Conservation (phyloP, 2,113 vertebrate species). For the Cettia cetti region DNA sequence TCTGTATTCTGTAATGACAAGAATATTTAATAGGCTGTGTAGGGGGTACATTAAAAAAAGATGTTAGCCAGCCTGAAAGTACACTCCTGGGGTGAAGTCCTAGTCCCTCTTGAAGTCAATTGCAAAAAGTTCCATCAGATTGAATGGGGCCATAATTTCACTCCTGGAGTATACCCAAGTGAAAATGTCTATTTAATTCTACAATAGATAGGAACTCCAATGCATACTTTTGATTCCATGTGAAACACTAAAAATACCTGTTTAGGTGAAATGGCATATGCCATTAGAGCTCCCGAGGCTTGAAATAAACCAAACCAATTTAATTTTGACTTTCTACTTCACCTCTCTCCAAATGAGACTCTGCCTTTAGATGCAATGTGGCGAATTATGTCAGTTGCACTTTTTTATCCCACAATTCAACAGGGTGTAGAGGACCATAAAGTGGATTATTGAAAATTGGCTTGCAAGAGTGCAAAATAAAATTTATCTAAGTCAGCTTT, state of each 20-base stretch:
- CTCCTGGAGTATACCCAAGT: neutral
- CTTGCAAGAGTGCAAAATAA: slow-evolving; percentile 29
- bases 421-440: neutral
- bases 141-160: slow-evolving; percentile 35
- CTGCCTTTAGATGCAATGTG: neutral
- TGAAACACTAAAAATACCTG: slow-evolving; percentile 13
- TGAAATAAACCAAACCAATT: slow-evolving; percentile 40
- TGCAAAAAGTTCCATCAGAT: slow-evolving; percentile 26
- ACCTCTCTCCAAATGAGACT: neutral
- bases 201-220: neutral
- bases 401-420: slow-evolving; percentile 23
- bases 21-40: slow-evolving; percentile 62
- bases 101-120: slow-evolving; percentile 32
- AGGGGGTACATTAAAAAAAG: slow-evolving; percentile 56
- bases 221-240: neutral
- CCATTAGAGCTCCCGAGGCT: neutral
- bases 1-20: slow-evolving; percentile 50
- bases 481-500: slow-evolving; percentile 27
- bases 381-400: slow-evolving; percentile 16
- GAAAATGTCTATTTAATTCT: slow-evolving; percentile 39
- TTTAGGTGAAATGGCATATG: slow-evolving; percentile 15
- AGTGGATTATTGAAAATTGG: slow-evolving; percentile 13
- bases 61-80: slow-evolving; percentile 34
- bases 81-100: slow-evolving; percentile 35
- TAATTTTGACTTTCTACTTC: slow-evolving; percentile 19